Evolutionary conservation across 2,797 vertebrate genomes (phyloP), one percentile per base, ranked within the genome.

Genomic region (Euthynnus affinis): DNA sequence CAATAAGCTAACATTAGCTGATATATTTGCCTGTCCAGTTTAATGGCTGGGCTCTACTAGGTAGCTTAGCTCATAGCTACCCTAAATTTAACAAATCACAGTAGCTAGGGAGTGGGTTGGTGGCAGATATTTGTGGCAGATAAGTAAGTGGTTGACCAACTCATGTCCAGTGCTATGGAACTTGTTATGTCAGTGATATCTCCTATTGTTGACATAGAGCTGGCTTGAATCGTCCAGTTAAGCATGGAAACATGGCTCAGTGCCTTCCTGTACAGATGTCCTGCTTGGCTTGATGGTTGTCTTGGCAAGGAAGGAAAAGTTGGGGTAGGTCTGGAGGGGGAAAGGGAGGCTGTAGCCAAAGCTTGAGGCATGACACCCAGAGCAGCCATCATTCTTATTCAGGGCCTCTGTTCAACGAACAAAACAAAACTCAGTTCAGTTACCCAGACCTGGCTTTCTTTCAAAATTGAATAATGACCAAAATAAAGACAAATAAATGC

Each of bases 191-290:
- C 67, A 51, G 37, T 72, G 68, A 29, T 83, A 44, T 81, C 23
- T 48, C 12, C 46, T 23, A 40, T 44, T 66, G 61, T 66, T 71
- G 44, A 82, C 69, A 55, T 63, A 58, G 25, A 52, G 53, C 60
- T 67, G 59, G 49, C 72, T 59, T 59, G 63, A 22, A n/a, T n/a
- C 22, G 25, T 48, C 67, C 17, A 46, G 65, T 5, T 27, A 68
- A 74, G 65, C 84, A 72, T 68, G 67, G 59, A 42, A 56, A 71
- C 22, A 46, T 84, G 84, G 71, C 87, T 56, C 61, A 1, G 25
- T 52, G 63, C 84, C 77, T 32, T 46, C 48, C 53, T 76, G 46
- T 58, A 82, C 83, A 88, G 87, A 89, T 89, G 88, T 71, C 82
- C 73, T 46, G 58, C 61, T 83, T 67, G 78, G 82, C 71, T 14